These are phyloP conservation scores for Nannobrachium achirus DNA, from an alignment of 2,113 vertebrate genomes.

Conservation along the genomic window DNA sequence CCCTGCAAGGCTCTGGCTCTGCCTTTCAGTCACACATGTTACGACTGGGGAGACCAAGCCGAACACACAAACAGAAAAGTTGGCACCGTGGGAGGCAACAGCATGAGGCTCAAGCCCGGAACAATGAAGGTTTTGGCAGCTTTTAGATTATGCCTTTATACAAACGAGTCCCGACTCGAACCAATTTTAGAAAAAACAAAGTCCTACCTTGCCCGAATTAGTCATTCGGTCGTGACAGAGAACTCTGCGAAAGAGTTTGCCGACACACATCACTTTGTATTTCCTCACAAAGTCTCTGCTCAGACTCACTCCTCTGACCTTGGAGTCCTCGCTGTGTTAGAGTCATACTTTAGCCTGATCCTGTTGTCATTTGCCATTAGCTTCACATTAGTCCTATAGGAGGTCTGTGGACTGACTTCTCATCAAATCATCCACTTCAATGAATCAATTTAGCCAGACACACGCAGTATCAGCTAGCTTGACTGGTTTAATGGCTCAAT, in stretches of 20 bases:
- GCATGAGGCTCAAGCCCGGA: slow-evolving; percentile 26
- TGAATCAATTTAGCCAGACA: slow-evolving; percentile 71
- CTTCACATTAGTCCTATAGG: slow-evolving; percentile 64
- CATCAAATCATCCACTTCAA: slow-evolving; percentile 74
- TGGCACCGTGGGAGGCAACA: slow-evolving; percentile 32
- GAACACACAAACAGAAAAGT: slow-evolving; percentile 36
- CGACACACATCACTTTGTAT: background rate
- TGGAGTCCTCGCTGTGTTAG: slow-evolving; percentile 27
- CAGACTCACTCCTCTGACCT: slow-evolving; percentile 46
- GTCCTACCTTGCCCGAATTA: too few relatives aligned
- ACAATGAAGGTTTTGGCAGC: slow-evolving; percentile 49
- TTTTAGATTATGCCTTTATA: slow-evolving; percentile 48
- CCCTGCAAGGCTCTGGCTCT: slow-evolving; percentile 31
- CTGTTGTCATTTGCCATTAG: slow-evolving; percentile 74
- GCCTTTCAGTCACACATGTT: slow-evolving; percentile 34
- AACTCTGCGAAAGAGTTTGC: too few relatives aligned
- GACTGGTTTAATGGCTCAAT: slow-evolving; percentile 65
- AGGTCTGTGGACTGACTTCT: slow-evolving; percentile 71
- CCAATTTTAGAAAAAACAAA: slow-evolving; percentile 42
- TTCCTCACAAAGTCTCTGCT: background rate
- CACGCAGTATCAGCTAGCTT: slow-evolving; percentile 59
- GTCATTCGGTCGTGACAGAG: too few relatives aligned
- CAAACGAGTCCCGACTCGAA: slow-evolving; percentile 38
- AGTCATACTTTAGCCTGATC: slow-evolving; percentile 33
- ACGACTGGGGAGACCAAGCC: background rate